Evolutionary conservation across 2,888 invertebrate genomes (phyloP).

Genomic region (Anoplius nigerrimus): DNA sequence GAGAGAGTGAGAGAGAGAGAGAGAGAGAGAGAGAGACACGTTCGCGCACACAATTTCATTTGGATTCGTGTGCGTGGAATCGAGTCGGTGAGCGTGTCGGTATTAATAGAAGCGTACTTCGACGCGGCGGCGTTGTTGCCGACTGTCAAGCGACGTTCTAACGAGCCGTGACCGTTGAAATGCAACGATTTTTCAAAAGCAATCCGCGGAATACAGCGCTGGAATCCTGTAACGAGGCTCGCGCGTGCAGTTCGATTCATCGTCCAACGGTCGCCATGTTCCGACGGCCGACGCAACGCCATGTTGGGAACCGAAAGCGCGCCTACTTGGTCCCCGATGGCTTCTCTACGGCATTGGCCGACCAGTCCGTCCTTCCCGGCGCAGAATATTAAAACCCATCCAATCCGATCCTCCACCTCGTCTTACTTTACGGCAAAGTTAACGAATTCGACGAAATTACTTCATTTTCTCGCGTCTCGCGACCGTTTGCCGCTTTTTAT

Average conservation of each 20-base stretch:
- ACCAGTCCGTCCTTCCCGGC: too few species aligned
- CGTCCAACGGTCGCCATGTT: slow-evolving; percentile 59
- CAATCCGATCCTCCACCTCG: too few species aligned
- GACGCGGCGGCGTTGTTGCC: slow-evolving; percentile 46
- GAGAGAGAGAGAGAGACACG: neutral
- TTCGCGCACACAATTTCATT: neutral
- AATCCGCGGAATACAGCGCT: slow-evolving; percentile 52
- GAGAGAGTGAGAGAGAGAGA: neutral
- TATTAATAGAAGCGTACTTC: slow-evolving; percentile 66
- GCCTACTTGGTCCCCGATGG: too few species aligned
- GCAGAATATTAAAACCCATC: too few species aligned
- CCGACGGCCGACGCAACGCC: slow-evolving; percentile 71
- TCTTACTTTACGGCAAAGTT: too few species aligned
- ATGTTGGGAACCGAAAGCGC: slow-evolving; percentile 37
- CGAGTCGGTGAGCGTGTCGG: slow-evolving; percentile 27
- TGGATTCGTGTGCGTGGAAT: neutral
- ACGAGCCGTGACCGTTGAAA: slow-evolving; percentile 70
- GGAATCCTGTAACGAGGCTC: slow-evolving; percentile 52
- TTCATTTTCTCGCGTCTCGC: too few species aligned
- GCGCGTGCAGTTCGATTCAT: slow-evolving; percentile 10
- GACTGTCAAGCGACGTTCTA: slow-evolving; percentile 66
- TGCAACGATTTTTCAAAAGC: slow-evolving; percentile 67
- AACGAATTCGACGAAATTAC: too few species aligned
- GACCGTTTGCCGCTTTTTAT: too few species aligned
- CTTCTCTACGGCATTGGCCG: too few species aligned